A percentile compares a stretch with the other conserved stretches of the same genome.
These are phyloP conservation scores for Temnothorax ravouxi DNA, from an alignment of 2,888 invertebrate genomes.

Conservation along the genomic window DNA sequence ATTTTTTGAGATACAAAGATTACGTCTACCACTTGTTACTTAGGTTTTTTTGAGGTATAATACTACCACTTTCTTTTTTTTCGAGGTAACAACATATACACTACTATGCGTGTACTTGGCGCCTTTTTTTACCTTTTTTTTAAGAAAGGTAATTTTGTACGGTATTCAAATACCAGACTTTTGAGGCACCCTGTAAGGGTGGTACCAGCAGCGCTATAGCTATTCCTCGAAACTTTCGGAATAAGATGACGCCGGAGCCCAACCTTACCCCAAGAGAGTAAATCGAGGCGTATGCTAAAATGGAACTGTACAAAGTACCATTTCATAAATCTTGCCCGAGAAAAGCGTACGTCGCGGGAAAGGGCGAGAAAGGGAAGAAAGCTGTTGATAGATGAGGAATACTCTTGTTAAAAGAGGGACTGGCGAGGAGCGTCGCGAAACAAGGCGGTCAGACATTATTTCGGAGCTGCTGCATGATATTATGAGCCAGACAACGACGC, in stretches of 20 bases:
- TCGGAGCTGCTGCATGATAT: conserved; percentile 80
- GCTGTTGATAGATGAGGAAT: conserved; percentile 82
- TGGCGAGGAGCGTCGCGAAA: conserved; percentile 64
- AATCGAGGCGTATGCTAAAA: conserved; percentile 80
- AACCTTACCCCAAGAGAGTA: conserved; percentile 70
- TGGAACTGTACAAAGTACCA: conserved; percentile 83
- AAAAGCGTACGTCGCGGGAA: conserved; percentile 69
- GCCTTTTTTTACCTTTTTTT: too few species aligned
- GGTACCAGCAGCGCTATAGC: conserved; percentile 54
- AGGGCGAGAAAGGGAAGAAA: conserved; percentile 77
- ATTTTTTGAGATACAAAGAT: too few species aligned
- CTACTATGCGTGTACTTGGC: too few species aligned
- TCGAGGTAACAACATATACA: too few species aligned
- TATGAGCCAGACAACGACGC: conserved; percentile 74
- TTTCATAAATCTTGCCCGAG: conserved; percentile 82
- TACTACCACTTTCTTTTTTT: too few species aligned
- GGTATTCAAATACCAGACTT: conserved; percentile 15
- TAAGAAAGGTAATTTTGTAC: too few species aligned
- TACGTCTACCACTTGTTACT: too few species aligned
- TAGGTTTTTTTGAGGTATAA: too few species aligned
- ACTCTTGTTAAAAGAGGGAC: conserved; percentile 67
- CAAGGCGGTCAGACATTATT: conserved; percentile 77
- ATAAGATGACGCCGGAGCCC: conserved; percentile 69
- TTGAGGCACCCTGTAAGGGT: conserved; percentile 50
- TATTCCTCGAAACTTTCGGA: conserved; percentile 72